A percentile compares a stretch with the other conserved stretches of the same genome.
Conservation (phyloP, 2,797 vertebrate species). For the Ctenosaura bakeri region DNA sequence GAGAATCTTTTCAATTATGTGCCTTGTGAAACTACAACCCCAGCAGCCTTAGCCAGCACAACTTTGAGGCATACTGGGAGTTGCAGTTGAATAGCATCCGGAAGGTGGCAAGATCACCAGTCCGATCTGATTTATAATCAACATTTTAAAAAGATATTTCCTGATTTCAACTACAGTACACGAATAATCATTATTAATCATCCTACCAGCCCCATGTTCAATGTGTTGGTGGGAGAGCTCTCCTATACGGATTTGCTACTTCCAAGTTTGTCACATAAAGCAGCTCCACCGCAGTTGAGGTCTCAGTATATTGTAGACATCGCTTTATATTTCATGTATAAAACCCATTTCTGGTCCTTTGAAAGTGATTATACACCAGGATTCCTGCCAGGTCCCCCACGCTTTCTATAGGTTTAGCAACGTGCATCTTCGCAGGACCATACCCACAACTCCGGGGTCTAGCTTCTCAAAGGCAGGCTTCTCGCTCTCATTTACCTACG, state of each 20-base stretch:
- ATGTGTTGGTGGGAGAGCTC: too few species aligned
- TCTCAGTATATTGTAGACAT: background rate
- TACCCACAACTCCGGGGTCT: too few species aligned
- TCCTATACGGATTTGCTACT: background rate
- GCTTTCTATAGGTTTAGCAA: background rate
- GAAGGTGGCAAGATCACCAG: too few species aligned
- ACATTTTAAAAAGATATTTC: background rate
- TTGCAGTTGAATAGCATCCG: too few species aligned
- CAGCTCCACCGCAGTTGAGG: too few species aligned
- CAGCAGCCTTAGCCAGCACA: too few species aligned
- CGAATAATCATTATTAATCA: background rate
- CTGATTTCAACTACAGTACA: background rate
- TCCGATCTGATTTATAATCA: background rate
- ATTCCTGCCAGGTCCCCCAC: background rate
- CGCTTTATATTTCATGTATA: too few species aligned
- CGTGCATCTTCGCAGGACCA: background rate
- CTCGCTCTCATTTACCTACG: slow-evolving; percentile 83
- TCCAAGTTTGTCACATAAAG: background rate
- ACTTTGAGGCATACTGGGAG: too few species aligned
- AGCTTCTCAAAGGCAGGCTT: background rate
- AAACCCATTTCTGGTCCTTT: too few species aligned
- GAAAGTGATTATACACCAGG: too few species aligned
- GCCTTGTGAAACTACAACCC: too few species aligned
- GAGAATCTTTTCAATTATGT: too few species aligned
- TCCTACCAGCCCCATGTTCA: background rate